A percentile compares a stretch with the other conserved stretches of the same genome.
Conservation (phyloP, 2,113 vertebrate species). For the Danionella cerebrum region DNA sequence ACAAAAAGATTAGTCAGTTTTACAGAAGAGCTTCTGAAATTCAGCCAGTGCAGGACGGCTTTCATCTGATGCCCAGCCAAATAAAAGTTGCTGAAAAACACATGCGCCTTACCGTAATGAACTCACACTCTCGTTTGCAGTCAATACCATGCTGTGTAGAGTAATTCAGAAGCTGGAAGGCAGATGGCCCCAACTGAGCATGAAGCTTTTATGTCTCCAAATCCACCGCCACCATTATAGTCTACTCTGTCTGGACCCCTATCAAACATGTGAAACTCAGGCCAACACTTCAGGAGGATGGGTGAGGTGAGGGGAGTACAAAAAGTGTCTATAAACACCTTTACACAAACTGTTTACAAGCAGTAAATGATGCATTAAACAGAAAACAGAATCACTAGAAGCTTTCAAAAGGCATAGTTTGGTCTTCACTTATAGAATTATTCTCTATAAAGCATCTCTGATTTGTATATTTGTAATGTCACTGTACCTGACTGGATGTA, state of each 20-base stretch:
- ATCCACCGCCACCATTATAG: conserved; percentile 33
- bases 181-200: conserved; percentile 23
- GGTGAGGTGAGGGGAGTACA: conserved; percentile 35
- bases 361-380: conserved; percentile 59
- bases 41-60: conserved; percentile 34
- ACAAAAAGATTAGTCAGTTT: conserved; percentile 62
- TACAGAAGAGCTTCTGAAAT: conserved; percentile 50
- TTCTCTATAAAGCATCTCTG: too few species aligned
- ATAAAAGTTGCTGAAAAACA: conserved; percentile 1
- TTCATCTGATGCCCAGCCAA: conserved; percentile 31
- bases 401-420: conserved; percentile 33
- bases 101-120: conserved; percentile 16
- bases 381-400: conserved; percentile 50
- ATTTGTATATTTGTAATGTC: too few species aligned
- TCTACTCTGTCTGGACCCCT: conserved; percentile 32
- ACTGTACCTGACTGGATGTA: too few species aligned
- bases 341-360: conserved; percentile 57
- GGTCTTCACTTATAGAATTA: too few species aligned
- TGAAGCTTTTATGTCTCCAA: conserved; percentile 32
- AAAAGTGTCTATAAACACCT: conserved; percentile 57
- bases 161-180: conserved; percentile 23
- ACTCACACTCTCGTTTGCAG: conserved; percentile 17
- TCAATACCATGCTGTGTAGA: conserved; percentile 16
- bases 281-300: conserved; percentile 31
- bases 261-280: conserved; percentile 45